Evolutionary conservation across 2,113 vertebrate genomes (phyloP), one percentile per base, ranked within the genome.

Genomic region (Elgaria multicarinata): DNA sequence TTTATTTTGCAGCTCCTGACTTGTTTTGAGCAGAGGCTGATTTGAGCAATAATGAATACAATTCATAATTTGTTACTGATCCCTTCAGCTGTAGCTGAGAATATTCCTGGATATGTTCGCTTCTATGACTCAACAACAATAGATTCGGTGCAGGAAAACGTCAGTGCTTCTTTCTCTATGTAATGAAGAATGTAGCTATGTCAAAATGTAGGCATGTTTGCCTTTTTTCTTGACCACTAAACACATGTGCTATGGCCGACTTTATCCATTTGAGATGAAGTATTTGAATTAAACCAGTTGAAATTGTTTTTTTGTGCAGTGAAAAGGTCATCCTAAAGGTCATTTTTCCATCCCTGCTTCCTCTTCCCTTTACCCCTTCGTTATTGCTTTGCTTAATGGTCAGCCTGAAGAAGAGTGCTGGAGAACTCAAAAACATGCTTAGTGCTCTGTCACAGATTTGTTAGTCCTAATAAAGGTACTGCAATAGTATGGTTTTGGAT

Each of bases 1-100:
- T 36, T 85, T 44, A 26, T 90, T 86, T 55, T 85, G 53, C 67
- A 86, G 89, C 9, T 90, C 53, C 20, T 31, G 88, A 39, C 58
- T 76, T 83, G 8, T 20, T 69, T 62, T 69, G 85, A 71, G 67
- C 28, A 14, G 46, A 71, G 46, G 13, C 10, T 8, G 46, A 79
- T 46, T 26, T 58, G 53, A 69, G 6, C 31, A 55, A 44, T 66
- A 18, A 28, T 24, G 76, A 90, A 88, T 14, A 4, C 62, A 86
- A 66, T 72, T n/a, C 50, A 28, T 53, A 86, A 80, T n/a, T 72
- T 13, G 62, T 28, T 42, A 13, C 87, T 28, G 67, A 33, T 58
- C 22, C 28, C 22, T 42, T 58, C 36, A 58, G 67, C 66, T 72
- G 33, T n/a, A 18, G 13, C n/a, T 33, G 50, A 55, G 50, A 71